Evolutionary conservation across 1,140 invertebrate species (phyloP).

Genomic region (Drosophila parabipectinata): DNA sequence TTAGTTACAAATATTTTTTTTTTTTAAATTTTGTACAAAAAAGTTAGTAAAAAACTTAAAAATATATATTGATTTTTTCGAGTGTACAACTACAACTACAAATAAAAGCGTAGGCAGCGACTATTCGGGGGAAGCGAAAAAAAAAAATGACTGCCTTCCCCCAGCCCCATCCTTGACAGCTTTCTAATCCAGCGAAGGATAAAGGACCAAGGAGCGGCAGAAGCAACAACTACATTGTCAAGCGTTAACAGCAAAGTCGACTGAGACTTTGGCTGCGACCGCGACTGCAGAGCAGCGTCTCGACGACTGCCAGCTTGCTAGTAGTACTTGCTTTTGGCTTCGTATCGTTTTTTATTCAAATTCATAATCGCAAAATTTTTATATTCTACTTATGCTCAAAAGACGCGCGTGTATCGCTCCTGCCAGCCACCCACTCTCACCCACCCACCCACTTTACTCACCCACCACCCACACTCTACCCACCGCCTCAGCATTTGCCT

Average conservation of each 20-base stretch:
- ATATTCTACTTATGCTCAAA: slow-evolving; percentile 81
- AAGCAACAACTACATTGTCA: slow-evolving; percentile 24
- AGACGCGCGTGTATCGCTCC: slow-evolving; percentile 52
- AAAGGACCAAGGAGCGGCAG: background rate
- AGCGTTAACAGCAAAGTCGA: background rate
- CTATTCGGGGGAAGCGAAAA: background rate
- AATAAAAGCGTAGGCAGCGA: background rate
- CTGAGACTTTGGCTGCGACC: background rate
- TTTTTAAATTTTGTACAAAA: too few relatives aligned
- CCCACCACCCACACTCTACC: background rate
- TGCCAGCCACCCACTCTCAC: background rate
- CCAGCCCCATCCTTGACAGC: background rate
- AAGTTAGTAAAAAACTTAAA: too few relatives aligned
- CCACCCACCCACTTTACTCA: background rate
- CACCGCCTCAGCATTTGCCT: background rate
- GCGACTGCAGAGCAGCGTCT: background rate
- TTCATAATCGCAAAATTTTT: slow-evolving; percentile 84
- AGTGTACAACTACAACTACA: background rate
- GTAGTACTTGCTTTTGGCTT: slow-evolving; percentile 52
- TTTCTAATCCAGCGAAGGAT: slow-evolving; percentile 70
- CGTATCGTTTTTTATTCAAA: slow-evolving; percentile 83
- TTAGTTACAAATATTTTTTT: too few relatives aligned
- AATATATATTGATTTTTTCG: background rate
- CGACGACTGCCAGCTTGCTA: background rate
- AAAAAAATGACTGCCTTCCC: background rate